phyloP scores from a whole-genome alignment of 2,113 vertebrate genomes.

The Craseonycteris thonglongyai region DNA sequence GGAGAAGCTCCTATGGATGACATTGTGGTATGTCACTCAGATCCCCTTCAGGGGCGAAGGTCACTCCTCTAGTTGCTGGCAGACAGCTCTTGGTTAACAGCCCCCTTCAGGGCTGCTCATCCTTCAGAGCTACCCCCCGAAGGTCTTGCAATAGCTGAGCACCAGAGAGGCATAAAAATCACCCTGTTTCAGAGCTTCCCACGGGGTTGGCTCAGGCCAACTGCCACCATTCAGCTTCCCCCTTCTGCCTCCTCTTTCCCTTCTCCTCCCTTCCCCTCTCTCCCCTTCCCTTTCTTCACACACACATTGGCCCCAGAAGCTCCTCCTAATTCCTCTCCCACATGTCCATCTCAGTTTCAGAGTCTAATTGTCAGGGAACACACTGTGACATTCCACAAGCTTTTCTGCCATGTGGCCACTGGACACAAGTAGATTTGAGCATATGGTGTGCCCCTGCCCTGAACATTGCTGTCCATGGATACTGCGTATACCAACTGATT shows the following conservation, averaged over 20 bases:
- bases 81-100: not conserved
- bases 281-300: not conserved
- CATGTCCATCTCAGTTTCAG: not conserved
- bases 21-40: not conserved
- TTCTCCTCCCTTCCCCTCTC: no score
- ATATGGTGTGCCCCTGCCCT: no score
- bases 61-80: not conserved
- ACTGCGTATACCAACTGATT: not conserved
- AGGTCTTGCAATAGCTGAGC: not conserved
- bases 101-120: not conserved
- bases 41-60: not conserved
- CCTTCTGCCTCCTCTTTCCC: not conserved
- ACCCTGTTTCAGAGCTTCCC: not conserved
- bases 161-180: not conserved
- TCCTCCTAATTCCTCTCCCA: not conserved
- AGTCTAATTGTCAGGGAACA: not conserved
- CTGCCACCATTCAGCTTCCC: not conserved
- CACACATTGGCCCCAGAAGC: not conserved
- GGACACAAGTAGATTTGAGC: not conserved
- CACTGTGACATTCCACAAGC: no score
- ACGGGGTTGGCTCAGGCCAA: not conserved
- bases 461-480: not conserved
- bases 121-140: not conserved
- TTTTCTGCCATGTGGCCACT: not conserved
- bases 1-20: not conserved